Evolutionary conservation across 2,113 vertebrate species (phyloP).

Genomic region (Charadrius vociferus): DNA sequence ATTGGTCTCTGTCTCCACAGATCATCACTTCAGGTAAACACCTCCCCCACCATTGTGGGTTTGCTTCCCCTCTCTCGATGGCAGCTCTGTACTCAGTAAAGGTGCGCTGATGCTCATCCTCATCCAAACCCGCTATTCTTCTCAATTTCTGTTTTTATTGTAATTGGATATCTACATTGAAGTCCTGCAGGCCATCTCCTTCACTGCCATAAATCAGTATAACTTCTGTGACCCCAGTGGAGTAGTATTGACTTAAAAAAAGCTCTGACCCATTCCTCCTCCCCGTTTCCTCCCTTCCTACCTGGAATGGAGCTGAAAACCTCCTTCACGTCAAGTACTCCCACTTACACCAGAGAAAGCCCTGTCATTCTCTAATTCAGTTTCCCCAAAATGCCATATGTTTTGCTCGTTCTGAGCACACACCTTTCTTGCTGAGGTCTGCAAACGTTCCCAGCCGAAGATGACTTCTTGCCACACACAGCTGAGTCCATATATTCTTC

Average conservation of each 20-base stretch:
- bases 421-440: not conserved
- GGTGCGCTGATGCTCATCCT: not conserved
- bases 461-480: not conserved
- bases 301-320: accelerated
- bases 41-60: not conserved
- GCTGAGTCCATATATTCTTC: not conserved
- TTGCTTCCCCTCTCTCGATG: not conserved
- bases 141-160: not conserved
- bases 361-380: not conserved
- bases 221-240: not conserved
- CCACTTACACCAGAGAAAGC: not conserved
- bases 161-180: not conserved
- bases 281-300: not conserved
- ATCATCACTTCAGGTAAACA: not conserved
- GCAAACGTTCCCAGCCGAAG: not conserved
- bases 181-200: not conserved
- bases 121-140: not conserved
- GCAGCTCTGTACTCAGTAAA: not conserved
- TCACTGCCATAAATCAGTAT: not conserved
- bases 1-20: not conserved
- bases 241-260: not conserved
- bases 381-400: not conserved
- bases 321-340: not conserved
- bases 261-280: not conserved
- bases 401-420: not conserved